Evolutionary conservation across 2,888 invertebrate species (phyloP).

Genomic region (Hypomecis punctinalis): DNA sequence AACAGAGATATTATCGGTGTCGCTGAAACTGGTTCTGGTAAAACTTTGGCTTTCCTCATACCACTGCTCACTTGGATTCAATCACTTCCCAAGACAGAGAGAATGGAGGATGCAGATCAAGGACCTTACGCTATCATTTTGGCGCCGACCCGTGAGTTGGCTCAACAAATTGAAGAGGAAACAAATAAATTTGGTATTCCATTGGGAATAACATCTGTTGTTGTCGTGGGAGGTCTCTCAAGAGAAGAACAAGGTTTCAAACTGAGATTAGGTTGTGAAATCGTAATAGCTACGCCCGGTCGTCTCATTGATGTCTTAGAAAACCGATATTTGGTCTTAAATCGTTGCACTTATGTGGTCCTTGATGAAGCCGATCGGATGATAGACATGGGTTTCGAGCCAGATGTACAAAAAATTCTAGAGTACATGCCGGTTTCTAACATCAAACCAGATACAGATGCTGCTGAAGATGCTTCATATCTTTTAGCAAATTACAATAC

Average conservation of each 20-base stretch:
- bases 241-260: constrained; percentile 99
- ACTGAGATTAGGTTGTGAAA: constrained; percentile 98
- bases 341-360: constrained; percentile 99
- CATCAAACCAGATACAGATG: constrained; percentile 98
- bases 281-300: constrained; percentile 99
- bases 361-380: constrained; percentile 99
- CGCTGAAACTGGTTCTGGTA: constrained; percentile 99
- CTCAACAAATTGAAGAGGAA: constrained; percentile 99
- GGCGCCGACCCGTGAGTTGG: constrained; percentile 99
- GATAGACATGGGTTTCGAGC: constrained; percentile 99
- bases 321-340: constrained; percentile 98
- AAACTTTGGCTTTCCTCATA: constrained; percentile 99
- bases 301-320: constrained; percentile 99
- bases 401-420: constrained; percentile 98
- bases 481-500: constrained; percentile 97
- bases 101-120: constrained; percentile 95
- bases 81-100: constrained; percentile 97
- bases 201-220: constrained; percentile 96
- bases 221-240: constrained; percentile 98
- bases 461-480: constrained; percentile 97
- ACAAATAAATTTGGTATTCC: constrained; percentile 98
- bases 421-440: constrained; percentile 99
- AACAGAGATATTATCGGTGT: constrained; percentile 99
- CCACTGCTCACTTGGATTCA: constrained; percentile 99
- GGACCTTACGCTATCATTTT: constrained; percentile 99